phyloP scores from a whole-genome alignment of 2,797 vertebrate species.

The Tarsius wallacei region DNA sequence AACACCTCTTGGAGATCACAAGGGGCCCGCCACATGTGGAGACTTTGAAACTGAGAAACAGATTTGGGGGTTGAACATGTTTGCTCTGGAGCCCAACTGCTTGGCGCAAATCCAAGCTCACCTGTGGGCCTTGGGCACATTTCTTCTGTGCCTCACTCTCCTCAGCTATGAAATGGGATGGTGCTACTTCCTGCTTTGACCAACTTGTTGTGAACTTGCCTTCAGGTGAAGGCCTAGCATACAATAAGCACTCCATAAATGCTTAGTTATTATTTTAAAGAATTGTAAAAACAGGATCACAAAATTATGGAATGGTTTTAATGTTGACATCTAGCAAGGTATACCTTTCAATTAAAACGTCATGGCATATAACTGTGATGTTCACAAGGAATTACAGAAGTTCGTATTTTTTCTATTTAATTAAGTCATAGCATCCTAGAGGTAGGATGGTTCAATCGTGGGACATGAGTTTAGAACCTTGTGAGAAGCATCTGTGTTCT shows the following conservation, averaged over 20 bases:
- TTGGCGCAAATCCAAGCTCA: background rate
- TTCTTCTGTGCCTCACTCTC: background rate
- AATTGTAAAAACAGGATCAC: background rate
- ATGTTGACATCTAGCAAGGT: conserved; percentile 34
- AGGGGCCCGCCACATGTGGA: rapidly evolving
- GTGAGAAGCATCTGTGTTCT: background rate
- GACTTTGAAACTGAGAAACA: background rate
- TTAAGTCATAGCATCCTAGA: background rate
- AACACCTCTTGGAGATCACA: background rate
- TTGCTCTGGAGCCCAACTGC: background rate
- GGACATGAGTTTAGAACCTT: background rate
- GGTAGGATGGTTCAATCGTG: background rate
- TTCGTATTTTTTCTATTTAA: background rate
- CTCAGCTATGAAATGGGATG: background rate
- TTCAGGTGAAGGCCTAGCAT: background rate
- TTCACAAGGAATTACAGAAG: background rate
- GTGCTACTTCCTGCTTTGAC: background rate
- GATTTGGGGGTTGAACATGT: background rate
- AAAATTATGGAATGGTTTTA: background rate
- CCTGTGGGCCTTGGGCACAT: background rate
- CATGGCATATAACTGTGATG: background rate
- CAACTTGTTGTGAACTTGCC: background rate
- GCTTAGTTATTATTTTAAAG: conserved; percentile 1
- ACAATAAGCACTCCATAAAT: background rate
- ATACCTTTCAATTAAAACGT: conserved; percentile 42